A percentile compares a stretch with the other conserved stretches of the same genome.
These are phyloP conservation scores for Scaptomyza hsui DNA, from an alignment of 1,140 invertebrate species.

Conservation along the genomic window DNA sequence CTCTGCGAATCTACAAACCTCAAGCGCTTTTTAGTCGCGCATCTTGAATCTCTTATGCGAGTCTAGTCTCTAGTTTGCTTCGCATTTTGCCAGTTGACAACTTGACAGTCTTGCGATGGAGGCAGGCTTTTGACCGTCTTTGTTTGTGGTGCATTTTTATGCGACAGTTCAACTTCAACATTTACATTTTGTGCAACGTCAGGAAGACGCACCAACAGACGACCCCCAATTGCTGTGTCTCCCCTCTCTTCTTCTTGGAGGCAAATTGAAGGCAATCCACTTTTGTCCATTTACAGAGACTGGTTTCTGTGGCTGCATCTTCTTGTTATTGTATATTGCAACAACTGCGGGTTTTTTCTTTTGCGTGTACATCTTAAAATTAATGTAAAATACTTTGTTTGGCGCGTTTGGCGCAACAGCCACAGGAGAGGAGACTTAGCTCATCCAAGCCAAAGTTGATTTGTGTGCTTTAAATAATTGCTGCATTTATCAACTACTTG, in stretches of 20 bases:
- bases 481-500: slow-evolving; percentile 55
- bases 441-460: slow-evolving; percentile 56
- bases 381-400: slow-evolving; percentile 57
- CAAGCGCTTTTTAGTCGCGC: slow-evolving; percentile 8
- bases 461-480: slow-evolving; percentile 71
- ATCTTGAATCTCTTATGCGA: slow-evolving; percentile 2
- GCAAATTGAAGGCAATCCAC: slow-evolving; percentile 59
- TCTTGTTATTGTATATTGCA: slow-evolving; percentile 32
- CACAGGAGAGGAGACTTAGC: neutral
- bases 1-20: slow-evolving; percentile 3
- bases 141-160: slow-evolving; percentile 33
- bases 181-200: slow-evolving; percentile 44
- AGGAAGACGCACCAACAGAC: slow-evolving; percentile 41
- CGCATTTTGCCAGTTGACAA: neutral
- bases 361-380: slow-evolving; percentile 55
- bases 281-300: slow-evolving; percentile 50
- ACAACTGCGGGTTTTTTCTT: slow-evolving; percentile 41
- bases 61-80: slow-evolving; percentile 11
- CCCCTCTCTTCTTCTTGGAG: neutral
- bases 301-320: slow-evolving; percentile 52
- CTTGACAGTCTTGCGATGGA: neutral
- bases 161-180: slow-evolving; percentile 67
- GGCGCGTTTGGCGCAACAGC: slow-evolving; percentile 26
- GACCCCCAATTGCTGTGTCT: slow-evolving; percentile 10
- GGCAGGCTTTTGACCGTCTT: neutral